Base-by-base conservation (phyloP, 2,113 vertebrate genomes). In the Pelobates fuscus region DNA sequence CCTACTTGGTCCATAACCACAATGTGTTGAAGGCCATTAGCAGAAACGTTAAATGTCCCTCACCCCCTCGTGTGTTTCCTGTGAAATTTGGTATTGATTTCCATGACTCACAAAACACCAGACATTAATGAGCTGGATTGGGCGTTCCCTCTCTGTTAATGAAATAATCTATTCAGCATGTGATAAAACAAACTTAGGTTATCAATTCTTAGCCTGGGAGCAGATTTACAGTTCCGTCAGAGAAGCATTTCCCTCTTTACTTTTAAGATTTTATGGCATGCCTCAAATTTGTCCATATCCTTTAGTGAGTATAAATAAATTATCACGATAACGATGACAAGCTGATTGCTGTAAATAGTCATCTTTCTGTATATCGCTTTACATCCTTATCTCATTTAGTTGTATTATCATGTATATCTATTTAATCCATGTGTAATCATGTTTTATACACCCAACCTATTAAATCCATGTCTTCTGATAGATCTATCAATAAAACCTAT, bases 221-320 rank as follows among this genome's bases (percentile, higher is more conserved):
- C 74, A 85, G 84, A 87, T 87, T 86, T 87, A 86, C 84, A 81
- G 70, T 78, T 77, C 78, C 82, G 83, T 85, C 81, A 80, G 49
- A 49, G 71, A 84, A 83, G 83, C 71, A 80, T 68, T 84, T 86
- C 84, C 84, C 83, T 83, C 81, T 78, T 83, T 76, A 75, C 83
- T 81, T 82, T 84, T 80, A 80, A 80, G 85, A 86, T 82, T 85
- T n/a, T n/a, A n/a, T n/a, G n/a, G n/a, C n/a, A n/a, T n/a, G n/a
- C n/a, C n/a, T n/a, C n/a, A n/a, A n/a, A n/a, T n/a, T n/a, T n/a
- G n/a, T n/a, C n/a, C n/a, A n/a, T n/a, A n/a, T n/a, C n/a, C n/a
- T n/a, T n/a, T n/a, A n/a, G n/a, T n/a, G n/a, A n/a, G n/a, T n/a
- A n/a, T n/a, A n/a, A n/a, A n/a, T n/a, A n/a, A n/a, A n/a, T n/a